Base-by-base conservation (phyloP, 2,113 vertebrate genomes). In the Mungos mungo region DNA sequence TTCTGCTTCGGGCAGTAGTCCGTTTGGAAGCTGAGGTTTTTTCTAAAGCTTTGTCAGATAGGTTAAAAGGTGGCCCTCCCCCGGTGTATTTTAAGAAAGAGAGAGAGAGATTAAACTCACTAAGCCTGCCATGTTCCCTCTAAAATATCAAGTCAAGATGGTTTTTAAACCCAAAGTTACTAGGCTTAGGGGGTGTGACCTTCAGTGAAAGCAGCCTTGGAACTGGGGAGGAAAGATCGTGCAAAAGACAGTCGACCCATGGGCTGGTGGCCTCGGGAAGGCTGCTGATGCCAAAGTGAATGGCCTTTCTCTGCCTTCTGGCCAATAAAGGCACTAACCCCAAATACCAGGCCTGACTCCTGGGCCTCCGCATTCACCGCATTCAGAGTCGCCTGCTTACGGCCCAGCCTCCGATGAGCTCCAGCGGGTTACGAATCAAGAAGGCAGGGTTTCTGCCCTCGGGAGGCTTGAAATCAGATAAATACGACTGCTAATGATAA, bases 31-130 rank as follows among this genome's bases (percentile, higher is more conserved):
- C 60, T 31, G 14, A 93, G 93, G 93, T 50, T 41, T 96, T 95
- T 83, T 97, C 52, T 91, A 97, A 82, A 97, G 81, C 88, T 96
- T 57, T 66, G 54, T 96, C 94, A 97, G 93, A 69, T 95, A 12
- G 93, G 88, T 97, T 98, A 66, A 94, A 96, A 98, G 38, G 35
- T 96, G 84, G 50, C 50, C 95, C 91, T 38, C 77, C 97, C 93
- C 87, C 2, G 0, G 15, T 79, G 23, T 95, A 81, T 97, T 97
- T 41, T 41, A 41, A 41, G 66, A 90, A 88, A 96, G 90, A 94
- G 83, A 93, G 92, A 85, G 79, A 57, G 91, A 97, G 92, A 81
- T 87, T 95, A 97, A 96, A 98, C 38, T 93, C 95, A 25, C 74
- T 97, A 97, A 98, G 93, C 50, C 45, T 79, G 74, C 97, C 45